Evolutionary conservation across 2,113 vertebrate genomes (phyloP).

Genomic region (Verasper variegatus): DNA sequence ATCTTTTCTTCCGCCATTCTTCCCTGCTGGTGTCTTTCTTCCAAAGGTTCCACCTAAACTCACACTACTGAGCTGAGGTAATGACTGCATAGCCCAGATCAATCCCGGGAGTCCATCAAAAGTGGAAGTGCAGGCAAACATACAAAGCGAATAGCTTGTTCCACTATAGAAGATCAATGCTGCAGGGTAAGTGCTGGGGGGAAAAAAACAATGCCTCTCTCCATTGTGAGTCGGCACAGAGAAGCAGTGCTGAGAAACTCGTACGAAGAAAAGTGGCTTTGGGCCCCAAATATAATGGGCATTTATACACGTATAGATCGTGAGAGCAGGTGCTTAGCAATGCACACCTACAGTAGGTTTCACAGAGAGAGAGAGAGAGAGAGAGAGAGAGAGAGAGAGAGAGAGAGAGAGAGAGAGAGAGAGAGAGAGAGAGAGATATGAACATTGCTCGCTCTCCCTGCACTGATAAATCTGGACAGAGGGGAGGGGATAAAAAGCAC

Average conservation of each 20-base stretch:
- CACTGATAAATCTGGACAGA: constrained; percentile 56
- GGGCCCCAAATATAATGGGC: constrained; percentile 23
- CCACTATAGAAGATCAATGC: constrained; percentile 68
- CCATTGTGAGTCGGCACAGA: constrained; percentile 32
- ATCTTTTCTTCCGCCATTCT: constrained; percentile 38
- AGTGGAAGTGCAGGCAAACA: constrained; percentile 65
- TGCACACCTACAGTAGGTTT: constrained; percentile 20
- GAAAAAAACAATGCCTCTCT: constrained; percentile 49
- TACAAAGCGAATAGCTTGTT: constrained; percentile 66
- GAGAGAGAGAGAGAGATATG: constrained; percentile 26
- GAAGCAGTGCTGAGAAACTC: constrained; percentile 19
- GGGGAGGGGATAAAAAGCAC: constrained; percentile 73
- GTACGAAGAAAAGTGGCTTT: constrained; percentile 32
- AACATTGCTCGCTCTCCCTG: constrained; percentile 43
- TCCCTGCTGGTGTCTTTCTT: constrained; percentile 54
- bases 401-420: too few species aligned
- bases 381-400: constrained; percentile 3
- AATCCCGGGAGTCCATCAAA: constrained; percentile 71
- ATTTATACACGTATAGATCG: constrained; percentile 30
- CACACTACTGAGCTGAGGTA: constrained; percentile 69
- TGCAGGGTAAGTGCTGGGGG: constrained; percentile 55
- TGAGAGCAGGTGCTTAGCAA: constrained; percentile 27
- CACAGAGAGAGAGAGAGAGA: background rate
- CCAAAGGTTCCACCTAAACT: constrained; percentile 51
- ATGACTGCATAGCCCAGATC: constrained; percentile 69